Conservation (phyloP, 2,113 vertebrate genomes). For the Forbesichthys agassizii region DNA sequence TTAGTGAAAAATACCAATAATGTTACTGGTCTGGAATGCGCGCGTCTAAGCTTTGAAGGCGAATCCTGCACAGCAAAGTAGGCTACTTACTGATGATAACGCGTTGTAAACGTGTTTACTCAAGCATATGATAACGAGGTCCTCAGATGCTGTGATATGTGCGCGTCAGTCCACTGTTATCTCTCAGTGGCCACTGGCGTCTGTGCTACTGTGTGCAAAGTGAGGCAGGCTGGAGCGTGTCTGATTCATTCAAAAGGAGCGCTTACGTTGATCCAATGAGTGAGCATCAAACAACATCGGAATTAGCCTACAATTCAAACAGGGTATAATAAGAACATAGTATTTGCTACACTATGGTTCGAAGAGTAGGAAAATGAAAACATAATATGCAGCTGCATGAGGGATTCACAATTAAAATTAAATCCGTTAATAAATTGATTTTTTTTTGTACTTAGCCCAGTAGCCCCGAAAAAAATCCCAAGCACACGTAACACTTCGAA, state of each 20-base stretch:
- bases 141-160: not conserved
- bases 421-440: not conserved
- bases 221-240: slow-evolving; percentile 1
- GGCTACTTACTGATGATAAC: slow-evolving; percentile 33
- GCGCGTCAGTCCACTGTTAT: not conserved
- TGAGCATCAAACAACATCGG: slow-evolving; percentile 14
- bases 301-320: slow-evolving; percentile 39
- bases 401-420: too few relatives aligned
- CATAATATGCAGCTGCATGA: too few relatives aligned
- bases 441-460: not conserved
- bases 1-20: slow-evolving; percentile 8
- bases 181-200: slow-evolving; percentile 20
- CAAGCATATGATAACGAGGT: slow-evolving; percentile 39
- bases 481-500: not conserved
- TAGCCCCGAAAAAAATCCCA: not conserved
- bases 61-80: slow-evolving; percentile 8
- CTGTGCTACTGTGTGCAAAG: slow-evolving; percentile 11
- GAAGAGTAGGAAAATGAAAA: not conserved
- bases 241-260: slow-evolving; percentile 60
- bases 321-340: not conserved
- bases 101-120: slow-evolving; percentile 41
- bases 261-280: slow-evolving; percentile 63
- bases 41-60: slow-evolving; percentile 29
- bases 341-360: not conserved
- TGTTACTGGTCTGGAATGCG: slow-evolving; percentile 61